Percentiles rank a stretch among this genome's conserved stretches.
phyloP scores from a whole-genome alignment of 2,888 invertebrate genomes.

The Chrysolina americana region DNA sequence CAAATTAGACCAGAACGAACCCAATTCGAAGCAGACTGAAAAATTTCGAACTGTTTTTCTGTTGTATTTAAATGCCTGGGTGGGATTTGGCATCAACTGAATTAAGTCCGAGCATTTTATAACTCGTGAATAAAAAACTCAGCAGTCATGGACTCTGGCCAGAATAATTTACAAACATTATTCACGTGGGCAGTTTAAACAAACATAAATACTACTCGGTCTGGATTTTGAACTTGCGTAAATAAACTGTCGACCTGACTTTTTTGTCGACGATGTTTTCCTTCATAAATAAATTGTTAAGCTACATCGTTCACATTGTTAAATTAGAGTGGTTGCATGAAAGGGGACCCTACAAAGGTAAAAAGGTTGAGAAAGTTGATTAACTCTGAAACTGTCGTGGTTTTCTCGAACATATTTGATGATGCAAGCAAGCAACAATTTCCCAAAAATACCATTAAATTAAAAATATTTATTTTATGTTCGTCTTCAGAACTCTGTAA shows the following conservation, averaged over 20 bases:
- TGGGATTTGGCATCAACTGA: constrained; percentile 23
- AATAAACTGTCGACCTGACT: constrained; percentile 1
- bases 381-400: too few species aligned
- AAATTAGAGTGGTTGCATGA: too few species aligned
- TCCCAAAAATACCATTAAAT: too few species aligned
- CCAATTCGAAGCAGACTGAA: constrained; percentile 53
- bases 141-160: constrained; percentile 38
- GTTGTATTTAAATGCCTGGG: constrained; percentile 21
- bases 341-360: too few species aligned
- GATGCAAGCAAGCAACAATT: too few species aligned
- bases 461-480: too few species aligned
- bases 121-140: constrained; percentile 33
- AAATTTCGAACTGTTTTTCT: constrained; percentile 33
- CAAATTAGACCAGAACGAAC: constrained; percentile 66
- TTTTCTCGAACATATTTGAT: too few species aligned
- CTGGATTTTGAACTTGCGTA: constrained; percentile 13
- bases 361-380: too few species aligned
- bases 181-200: constrained; percentile 23
- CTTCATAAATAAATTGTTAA: constrained; percentile 1
- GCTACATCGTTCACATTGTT: background rate
- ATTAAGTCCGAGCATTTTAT: constrained; percentile 25
- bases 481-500: too few species aligned
- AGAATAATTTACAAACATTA: constrained; percentile 34
- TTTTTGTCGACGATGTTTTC: background rate
- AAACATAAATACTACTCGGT: background rate